A percentile compares a stretch with the other conserved stretches of the same genome.
Evolutionary conservation across 2,113 vertebrate species (phyloP).

Genomic region (Dermatemys mawii): DNA sequence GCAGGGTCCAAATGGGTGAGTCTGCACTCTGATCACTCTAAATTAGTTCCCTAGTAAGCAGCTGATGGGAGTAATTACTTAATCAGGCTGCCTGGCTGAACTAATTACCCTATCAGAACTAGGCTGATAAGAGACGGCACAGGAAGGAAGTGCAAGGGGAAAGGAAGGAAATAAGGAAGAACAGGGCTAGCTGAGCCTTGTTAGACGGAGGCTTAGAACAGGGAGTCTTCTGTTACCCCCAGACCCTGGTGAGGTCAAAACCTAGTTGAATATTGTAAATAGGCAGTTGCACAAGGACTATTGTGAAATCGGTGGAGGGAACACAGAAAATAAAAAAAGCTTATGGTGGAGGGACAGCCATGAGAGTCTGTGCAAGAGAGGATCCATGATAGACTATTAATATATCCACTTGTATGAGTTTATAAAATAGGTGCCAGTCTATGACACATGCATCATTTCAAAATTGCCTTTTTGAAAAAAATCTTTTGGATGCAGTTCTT

Average conservation of each 20-base stretch:
- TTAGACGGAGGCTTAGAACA: background rate
- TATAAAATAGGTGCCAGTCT: background rate
- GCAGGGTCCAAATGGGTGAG: background rate
- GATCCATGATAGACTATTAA: background rate
- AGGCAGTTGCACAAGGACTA: background rate
- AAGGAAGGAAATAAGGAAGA: background rate
- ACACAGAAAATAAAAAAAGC: background rate
- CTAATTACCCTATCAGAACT: background rate
- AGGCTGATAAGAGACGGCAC: background rate
- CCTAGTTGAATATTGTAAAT: background rate
- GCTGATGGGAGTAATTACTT: background rate
- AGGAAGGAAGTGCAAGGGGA: background rate
- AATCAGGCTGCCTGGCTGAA: background rate
- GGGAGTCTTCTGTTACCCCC: background rate
- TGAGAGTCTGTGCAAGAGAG: too few species aligned
- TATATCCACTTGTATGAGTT: rapidly evolving
- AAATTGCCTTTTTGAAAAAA: background rate
- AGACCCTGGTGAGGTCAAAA: background rate
- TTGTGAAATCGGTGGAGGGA: background rate
- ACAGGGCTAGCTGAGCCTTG: background rate
- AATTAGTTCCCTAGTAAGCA: background rate
- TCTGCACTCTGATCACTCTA: background rate
- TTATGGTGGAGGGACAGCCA: background rate
- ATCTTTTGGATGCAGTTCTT: background rate
- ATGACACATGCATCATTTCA: background rate